These are phyloP conservation scores for Burhinus bistriatus DNA, from an alignment of 2,113 vertebrate species.

Conservation along the genomic window DNA sequence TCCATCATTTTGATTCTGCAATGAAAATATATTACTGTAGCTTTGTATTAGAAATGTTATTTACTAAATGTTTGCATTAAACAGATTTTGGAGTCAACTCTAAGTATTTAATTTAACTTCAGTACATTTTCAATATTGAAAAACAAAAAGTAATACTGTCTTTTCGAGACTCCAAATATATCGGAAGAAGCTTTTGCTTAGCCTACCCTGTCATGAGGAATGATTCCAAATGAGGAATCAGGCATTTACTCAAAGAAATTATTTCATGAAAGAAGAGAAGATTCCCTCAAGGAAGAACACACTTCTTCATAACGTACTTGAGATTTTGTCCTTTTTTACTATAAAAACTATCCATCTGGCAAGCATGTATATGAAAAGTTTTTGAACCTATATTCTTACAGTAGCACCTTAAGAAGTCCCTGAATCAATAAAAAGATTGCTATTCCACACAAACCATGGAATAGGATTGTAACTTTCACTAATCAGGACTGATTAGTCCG, in stretches of 20 bases:
- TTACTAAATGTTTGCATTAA: not conserved
- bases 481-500: not conserved
- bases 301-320: not conserved
- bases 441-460: not conserved
- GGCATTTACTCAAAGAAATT: not conserved
- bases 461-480: not conserved
- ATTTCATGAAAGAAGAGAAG: not conserved
- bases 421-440: not conserved
- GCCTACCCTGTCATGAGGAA: not conserved
- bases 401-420: not conserved
- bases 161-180: not conserved
- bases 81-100: not conserved
- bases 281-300: not conserved
- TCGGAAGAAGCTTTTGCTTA: not conserved
- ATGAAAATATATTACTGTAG: not conserved
- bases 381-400: not conserved
- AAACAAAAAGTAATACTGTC: not conserved
- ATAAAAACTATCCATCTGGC: not conserved
- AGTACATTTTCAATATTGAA: not conserved
- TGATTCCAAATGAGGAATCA: not conserved
- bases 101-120: not conserved
- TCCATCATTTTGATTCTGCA: not conserved
- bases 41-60: not conserved
- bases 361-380: not conserved
- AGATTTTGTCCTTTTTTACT: not conserved